Percentiles rank a stretch among this genome's conserved stretches.
These are phyloP conservation scores for Drosophila parvula DNA, from an alignment of 1,140 invertebrate species.

Conservation along the genomic window DNA sequence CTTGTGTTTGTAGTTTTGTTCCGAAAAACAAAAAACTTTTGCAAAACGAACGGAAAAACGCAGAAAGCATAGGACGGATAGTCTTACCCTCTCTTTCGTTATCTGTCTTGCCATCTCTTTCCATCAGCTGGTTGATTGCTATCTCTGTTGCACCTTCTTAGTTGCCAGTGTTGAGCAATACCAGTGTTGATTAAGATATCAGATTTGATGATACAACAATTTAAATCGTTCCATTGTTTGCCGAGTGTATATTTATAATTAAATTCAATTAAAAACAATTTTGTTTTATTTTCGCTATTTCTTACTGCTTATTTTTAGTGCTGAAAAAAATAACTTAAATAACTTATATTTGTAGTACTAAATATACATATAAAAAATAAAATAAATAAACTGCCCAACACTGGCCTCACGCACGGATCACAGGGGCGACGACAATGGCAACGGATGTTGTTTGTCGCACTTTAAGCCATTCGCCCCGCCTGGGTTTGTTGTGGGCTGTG, in stretches of 20 bases:
- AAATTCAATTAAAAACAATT: too few species aligned
- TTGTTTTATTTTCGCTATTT: background rate
- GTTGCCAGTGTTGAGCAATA: background rate
- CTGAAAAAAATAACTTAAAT: too few species aligned
- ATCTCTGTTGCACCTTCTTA: conserved; percentile 1
- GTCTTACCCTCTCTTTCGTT: background rate
- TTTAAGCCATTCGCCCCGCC: conserved; percentile 51
- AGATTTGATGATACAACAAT: too few species aligned
- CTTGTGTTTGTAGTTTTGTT: conserved; percentile 71
- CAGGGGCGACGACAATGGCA: conserved; percentile 41
- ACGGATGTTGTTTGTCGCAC: conserved; percentile 64
- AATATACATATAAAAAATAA: background rate
- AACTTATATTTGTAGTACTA: background rate
- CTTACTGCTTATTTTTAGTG: background rate
- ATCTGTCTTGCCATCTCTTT: background rate
- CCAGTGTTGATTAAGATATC: too few species aligned
- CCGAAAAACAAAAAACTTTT: conserved; percentile 69
- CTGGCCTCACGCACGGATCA: background rate
- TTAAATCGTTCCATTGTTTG: too few species aligned
- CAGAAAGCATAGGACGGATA: conserved; percentile 24
- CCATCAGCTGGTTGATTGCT: too few species aligned
- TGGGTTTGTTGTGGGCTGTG: conserved; percentile 21
- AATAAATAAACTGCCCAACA: background rate
- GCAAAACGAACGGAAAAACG: conserved; percentile 44
- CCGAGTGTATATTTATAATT: too few species aligned